Base-by-base conservation (phyloP, 2,888 invertebrate genomes). In the Dichetophora obliterata region DNA sequence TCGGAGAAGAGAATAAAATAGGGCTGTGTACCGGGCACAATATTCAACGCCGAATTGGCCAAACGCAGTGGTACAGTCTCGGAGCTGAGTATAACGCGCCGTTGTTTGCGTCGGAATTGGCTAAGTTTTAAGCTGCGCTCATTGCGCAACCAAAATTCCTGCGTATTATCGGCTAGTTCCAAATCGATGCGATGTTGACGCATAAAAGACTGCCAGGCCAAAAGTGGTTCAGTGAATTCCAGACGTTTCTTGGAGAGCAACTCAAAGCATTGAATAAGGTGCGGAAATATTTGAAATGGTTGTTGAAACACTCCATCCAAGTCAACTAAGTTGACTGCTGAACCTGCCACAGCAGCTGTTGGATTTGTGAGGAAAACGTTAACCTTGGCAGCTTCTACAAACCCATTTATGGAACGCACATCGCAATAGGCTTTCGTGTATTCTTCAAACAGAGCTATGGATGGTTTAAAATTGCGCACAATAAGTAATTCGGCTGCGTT, bases 1-100 rank as follows among this genome's bases (percentile, higher is more conserved):
- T 97, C 96, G 75, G 93, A 95, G 84, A 97, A 93, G 70, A 97
- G 90, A 81, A 96, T 92, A 84, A 97, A 95, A 91, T 93, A 93
- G 84, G 95, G 75, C 19, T 68, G 69, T 14, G 65, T 50, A 19
- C 94, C 0, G 93, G 92, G 5, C 94, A 93, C 48, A 61, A 82
- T 82, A 50, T 82, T 85, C 87, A 96, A 94, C 79, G 94, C 91
- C 27, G 94, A 92, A 37, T 94, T 93, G 11, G 93, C 93, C 78
- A 96, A 89, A 80, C 92, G 92, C 3, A 97, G 88, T 0, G 94
- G 93, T 80, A 93, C 91, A 8, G 92, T 91, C 82, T 93, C 93
- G 1, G 96, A 96, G 83, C 96, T 96, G 76, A 94, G 90, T 73
- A 96, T 91, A 54, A 97, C 89, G n/a, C 96, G 91, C 73, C 96